Base-by-base conservation (phyloP, 2,797 vertebrate species). In the Austrolebias charrua region DNA sequence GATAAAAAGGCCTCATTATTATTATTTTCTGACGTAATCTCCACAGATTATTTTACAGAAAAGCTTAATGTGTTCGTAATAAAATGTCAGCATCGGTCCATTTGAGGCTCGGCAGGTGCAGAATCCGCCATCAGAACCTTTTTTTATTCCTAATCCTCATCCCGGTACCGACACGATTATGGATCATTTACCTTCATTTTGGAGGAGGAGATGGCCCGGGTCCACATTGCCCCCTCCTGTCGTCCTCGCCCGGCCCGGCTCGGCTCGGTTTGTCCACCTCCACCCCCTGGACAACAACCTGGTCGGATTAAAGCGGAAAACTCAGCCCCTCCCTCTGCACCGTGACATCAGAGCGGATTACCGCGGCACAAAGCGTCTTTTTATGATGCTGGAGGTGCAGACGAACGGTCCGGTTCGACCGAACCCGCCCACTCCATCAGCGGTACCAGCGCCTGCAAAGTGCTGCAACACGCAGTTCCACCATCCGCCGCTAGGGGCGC, bases 301-400 rank as follows among this genome's bases (percentile, higher is more conserved):
- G 76, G 16, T 68, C 35, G 84, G 90, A 92, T 91, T 89, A 90
- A 63, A 58, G 66, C 80, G 65, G 76, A 75, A 71, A 79, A 79
- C 82, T 82, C 71, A 63, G 80, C 82, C 79, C 88, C 89, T 85
- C 90, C 88, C 76, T 44, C 86, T 20, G 76, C 82, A 60, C 61
- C 75, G 88, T 92, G 92, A 92, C 92, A 88, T 91, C 90, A 90
- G 69, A 91, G 86, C 82, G 89, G 91, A 93, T 93, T 93, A 93
- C 50, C 71, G 71, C 75, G 53, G 86, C 87, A 81, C 82, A 85
- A 91, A 90, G 86, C 87, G 81, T 82, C 81, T 89, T 86, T 86
- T 66, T 81, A 66, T 66, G 82, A 61, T 75, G 75, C 38, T 24
- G 69, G 9, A 3, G 52, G 44, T n/a, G 42, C 79, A 44, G 42